Evolutionary conservation across 2,888 invertebrate genomes (phyloP), one percentile per base, ranked within the genome.

Genomic region (Belgica antarctica): DNA sequence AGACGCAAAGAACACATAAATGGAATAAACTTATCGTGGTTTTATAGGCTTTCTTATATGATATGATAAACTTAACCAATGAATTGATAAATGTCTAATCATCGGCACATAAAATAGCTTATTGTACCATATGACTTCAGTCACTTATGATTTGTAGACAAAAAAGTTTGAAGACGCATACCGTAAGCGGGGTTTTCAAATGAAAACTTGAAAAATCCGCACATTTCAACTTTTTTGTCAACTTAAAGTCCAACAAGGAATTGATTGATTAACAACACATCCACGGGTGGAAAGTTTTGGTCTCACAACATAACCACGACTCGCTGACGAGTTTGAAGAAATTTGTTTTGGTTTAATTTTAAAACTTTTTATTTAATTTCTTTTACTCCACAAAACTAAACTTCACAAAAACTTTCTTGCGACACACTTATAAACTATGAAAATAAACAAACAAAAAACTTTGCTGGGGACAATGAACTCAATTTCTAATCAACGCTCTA

Each of bases 401-500:
- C 59, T 7, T 3, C 52, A 17, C 19, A 24, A 24, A 59, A 59
- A 59, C 25, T 27, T 27, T 27, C 52, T 52, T 52, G 19, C 52
- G 4, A 24, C 52, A 52, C 25, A n/a, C 8, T 5, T 27, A 5
- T 5, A 59, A 59, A 27, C 25, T 19, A 25, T 15, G 2, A 59
- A 4, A 24, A 27, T 27, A 19, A 59, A 59, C 52, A 22, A 10
- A 10, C 41, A 31, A 31, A 31, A 31, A 5, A 31, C 25, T 17
- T 12, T 59, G 59, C 27, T 59, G 59, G 59, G 27, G 15, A 52
- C 17, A 52, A 17, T 22, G 19, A 52, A 68, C 63, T 71, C 71
- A 70, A 52, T 57, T 62, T 52, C 47, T 65, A 65, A 66, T 52
- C 47, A 52, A 52, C 66, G 46, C 57, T 57, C 65, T 24, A 73